Percentiles rank a stretch among this genome's conserved stretches.
phyloP scores from a whole-genome alignment of 1,140 invertebrate genomes.

The Coelopa frigida region DNA sequence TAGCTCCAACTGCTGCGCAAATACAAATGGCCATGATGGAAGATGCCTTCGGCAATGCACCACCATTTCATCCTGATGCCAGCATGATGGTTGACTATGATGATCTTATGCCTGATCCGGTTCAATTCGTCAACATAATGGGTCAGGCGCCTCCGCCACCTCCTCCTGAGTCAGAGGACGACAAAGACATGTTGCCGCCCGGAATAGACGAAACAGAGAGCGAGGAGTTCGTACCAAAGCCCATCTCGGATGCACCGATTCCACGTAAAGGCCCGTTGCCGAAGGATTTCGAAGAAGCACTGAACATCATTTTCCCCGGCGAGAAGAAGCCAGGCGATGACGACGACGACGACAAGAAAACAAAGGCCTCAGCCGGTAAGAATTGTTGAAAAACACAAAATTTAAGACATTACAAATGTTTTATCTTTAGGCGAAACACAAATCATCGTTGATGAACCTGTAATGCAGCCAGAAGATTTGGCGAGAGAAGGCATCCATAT shows the following conservation, averaged over 20 bases:
- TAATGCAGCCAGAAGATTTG: conserved; percentile 27
- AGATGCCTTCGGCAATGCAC: conserved; percentile 38
- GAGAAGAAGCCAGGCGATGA: conserved; percentile 21
- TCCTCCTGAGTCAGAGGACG: conserved; percentile 21
- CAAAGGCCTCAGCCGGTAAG: conserved; percentile 5
- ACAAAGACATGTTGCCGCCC: conserved; percentile 32
- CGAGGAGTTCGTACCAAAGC: conserved; percentile 24
- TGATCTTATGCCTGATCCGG: conserved; percentile 44
- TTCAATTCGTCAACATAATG: conserved; percentile 42
- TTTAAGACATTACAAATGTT: neutral
- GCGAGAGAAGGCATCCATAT: conserved; percentile 37
- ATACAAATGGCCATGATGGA: conserved; percentile 44
- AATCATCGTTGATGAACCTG: conserved; percentile 15
- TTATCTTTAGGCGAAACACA: conserved; percentile 14
- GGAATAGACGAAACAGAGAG: conserved; percentile 39
- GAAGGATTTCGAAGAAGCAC: conserved; percentile 61
- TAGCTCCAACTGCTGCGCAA: conserved; percentile 35
- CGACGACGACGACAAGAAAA: conserved; percentile 11
- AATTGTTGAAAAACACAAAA: neutral
- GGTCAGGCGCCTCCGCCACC: conserved; percentile 36
- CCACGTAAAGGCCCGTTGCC: conserved; percentile 45
- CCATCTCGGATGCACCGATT: conserved; percentile 16
- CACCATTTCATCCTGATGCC: conserved; percentile 39
- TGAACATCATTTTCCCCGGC: conserved; percentile 62
- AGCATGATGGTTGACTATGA: conserved; percentile 43